A percentile compares a stretch with the other conserved stretches of the same genome.
phyloP scores from a whole-genome alignment of 2,113 vertebrate genomes.

The Holacanthus passer region DNA sequence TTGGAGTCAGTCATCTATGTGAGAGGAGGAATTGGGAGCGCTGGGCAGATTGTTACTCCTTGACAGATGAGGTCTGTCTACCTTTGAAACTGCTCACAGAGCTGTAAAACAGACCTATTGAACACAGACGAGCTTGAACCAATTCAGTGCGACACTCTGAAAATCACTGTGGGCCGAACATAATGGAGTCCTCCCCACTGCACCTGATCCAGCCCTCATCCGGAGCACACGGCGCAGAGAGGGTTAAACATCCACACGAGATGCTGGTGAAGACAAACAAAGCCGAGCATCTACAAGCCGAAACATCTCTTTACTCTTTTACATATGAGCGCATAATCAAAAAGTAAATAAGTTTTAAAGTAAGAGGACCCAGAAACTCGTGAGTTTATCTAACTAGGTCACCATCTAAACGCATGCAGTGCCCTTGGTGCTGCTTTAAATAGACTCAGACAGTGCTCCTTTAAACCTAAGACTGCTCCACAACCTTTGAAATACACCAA shows the following conservation, averaged over 20 bases:
- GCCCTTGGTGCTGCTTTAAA: slow-evolving; percentile 84
- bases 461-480: slow-evolving; percentile 74
- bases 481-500: slow-evolving; percentile 68
- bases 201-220: slow-evolving; percentile 75
- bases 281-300: background rate
- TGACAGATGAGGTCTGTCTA: slow-evolving; percentile 81
- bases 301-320: slow-evolving; percentile 33
- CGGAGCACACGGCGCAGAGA: slow-evolving; percentile 15
- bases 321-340: slow-evolving; percentile 60
- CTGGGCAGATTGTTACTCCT: slow-evolving; percentile 71
- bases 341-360: slow-evolving; percentile 74
- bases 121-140: slow-evolving; percentile 76
- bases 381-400: slow-evolving; percentile 83
- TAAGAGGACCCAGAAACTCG: slow-evolving; percentile 73
- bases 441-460: slow-evolving; percentile 78
- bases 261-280: slow-evolving; percentile 40
- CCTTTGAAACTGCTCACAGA: slow-evolving; percentile 79
- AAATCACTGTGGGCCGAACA: slow-evolving; percentile 71
- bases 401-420: slow-evolving; percentile 80
- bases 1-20: slow-evolving; percentile 68
- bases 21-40: slow-evolving; percentile 63
- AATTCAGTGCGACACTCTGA: slow-evolving; percentile 74
- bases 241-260: slow-evolving; percentile 55
- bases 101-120: slow-evolving; percentile 77
- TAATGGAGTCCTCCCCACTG: slow-evolving; percentile 75